Base-by-base conservation (phyloP, 2,113 vertebrate species). In the Amblyopsis rosae region DNA sequence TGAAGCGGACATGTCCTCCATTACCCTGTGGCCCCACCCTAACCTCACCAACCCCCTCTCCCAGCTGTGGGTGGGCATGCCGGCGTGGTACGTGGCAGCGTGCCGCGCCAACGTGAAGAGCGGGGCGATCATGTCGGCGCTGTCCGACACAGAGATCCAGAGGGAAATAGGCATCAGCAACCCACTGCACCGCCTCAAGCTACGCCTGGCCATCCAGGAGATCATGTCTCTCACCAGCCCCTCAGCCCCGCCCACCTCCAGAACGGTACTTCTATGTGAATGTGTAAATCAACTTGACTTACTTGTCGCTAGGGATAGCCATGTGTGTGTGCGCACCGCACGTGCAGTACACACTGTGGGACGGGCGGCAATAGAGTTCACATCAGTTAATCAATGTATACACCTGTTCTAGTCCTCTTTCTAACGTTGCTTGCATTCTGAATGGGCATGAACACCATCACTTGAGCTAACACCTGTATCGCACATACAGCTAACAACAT, bases 21-120 rank as follows among this genome's bases (percentile, higher is more conserved):
- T 32, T 33, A 9, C 26, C 41, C 12, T 10, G 32, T 16, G 0
- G 11, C 2, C 4, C 2, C 48, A 9, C 70, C 16, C 35, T 41
- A 3, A 0, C 33, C 47, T 69, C 56, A 33, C 56, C 49, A n/a
- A 57, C 56, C 3, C 45, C 3, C 62, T 12, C 45, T 35, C 60
- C 0, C 87, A 99, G 98, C 93, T 99, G 69, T 99, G 98, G 98
- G 98, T 99, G 45, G 98, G 98, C 33, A 99, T 99, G 98, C 98
- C 98, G 0, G 96, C 97, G 64, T 99, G 98, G 97, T 99, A 98
- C 0, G 98, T 99, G 83, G 98, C 97, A 0, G 98, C 98, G 0
- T 99, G 98, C 76, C 93, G 98, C 19, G 98, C 98, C 62, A 99
- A 99, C 0, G 98, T 99, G 85, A 99, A 99, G 81, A 98, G 96